A percentile compares a stretch with the other conserved stretches of the same genome.
phyloP scores from a whole-genome alignment of 2,888 invertebrate genomes.

The Allacma fusca region DNA sequence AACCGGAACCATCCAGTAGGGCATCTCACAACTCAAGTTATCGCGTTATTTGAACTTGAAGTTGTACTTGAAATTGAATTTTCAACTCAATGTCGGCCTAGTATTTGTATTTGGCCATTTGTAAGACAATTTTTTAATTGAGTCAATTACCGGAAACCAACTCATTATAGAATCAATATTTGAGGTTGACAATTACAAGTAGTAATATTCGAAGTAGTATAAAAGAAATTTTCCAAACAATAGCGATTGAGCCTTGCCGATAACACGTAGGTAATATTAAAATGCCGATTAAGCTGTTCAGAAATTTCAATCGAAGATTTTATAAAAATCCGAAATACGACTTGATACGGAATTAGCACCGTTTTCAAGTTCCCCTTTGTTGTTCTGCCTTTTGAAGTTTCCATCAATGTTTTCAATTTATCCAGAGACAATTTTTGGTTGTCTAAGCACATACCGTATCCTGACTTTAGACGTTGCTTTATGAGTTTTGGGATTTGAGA shows the following conservation, averaged over 20 bases:
- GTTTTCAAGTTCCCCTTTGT: slow-evolving; percentile 23
- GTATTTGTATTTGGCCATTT: too few relatives aligned
- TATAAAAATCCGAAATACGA: slow-evolving; percentile 33
- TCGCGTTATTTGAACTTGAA: too few relatives aligned
- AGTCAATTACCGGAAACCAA: too few relatives aligned
- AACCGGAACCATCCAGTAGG: too few relatives aligned
- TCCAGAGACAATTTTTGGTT: slow-evolving; percentile 10
- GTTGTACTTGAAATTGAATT: too few relatives aligned
- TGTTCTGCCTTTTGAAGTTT: not conserved
- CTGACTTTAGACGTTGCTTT: not conserved
- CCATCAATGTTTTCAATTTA: not conserved
- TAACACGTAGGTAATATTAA: not conserved
- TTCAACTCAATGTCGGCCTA: too few relatives aligned
- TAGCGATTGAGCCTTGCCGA: slow-evolving; percentile 32
- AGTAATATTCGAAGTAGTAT: too few relatives aligned
- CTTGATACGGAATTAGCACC: slow-evolving; percentile 24
- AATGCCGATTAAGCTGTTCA: not conserved
- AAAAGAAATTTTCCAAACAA: slow-evolving; percentile 43
- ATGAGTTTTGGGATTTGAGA: not conserved
- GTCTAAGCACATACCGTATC: slow-evolving; percentile 7
- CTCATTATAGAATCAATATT: too few relatives aligned
- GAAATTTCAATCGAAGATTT: slow-evolving; percentile 9
- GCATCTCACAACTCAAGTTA: too few relatives aligned
- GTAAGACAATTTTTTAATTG: too few relatives aligned
- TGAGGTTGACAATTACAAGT: too few relatives aligned